phyloP scores from a whole-genome alignment of 2,888 invertebrate genomes.

The Formica aserva region DNA sequence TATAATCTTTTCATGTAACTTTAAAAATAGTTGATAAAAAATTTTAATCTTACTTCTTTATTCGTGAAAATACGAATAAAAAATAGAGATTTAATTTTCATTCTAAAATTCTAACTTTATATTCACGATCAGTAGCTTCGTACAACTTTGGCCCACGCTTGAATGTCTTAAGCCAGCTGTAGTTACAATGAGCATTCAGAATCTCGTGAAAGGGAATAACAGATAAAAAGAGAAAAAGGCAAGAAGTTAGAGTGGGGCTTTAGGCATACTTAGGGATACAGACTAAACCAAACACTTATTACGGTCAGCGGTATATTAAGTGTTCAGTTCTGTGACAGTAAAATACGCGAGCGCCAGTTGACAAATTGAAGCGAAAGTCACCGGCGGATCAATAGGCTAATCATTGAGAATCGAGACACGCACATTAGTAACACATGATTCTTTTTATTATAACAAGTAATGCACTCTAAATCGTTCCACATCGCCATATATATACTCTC shows the following conservation, averaged over 20 bases:
- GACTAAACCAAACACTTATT: slow-evolving; percentile 63
- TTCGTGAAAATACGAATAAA: not conserved
- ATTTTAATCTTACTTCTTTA: not conserved
- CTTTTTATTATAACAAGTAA: slow-evolving; percentile 80
- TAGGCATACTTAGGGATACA: slow-evolving; percentile 25
- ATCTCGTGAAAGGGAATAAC: slow-evolving; percentile 15
- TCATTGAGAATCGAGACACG: slow-evolving; percentile 65
- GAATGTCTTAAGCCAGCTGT: slow-evolving; percentile 45
- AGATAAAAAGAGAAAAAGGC: slow-evolving; percentile 34
- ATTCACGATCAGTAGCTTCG: not conserved
- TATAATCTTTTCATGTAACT: not conserved
- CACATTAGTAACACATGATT: slow-evolving; percentile 76
- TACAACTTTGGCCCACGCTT: slow-evolving; percentile 15
- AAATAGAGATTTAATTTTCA: not conserved
- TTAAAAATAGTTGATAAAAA: not conserved
- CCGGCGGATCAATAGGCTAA: slow-evolving; percentile 70
- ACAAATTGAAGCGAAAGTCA: slow-evolving; percentile 51
- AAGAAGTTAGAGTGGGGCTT: slow-evolving; percentile 22
- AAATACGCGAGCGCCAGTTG: slow-evolving; percentile 57
- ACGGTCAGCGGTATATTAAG: slow-evolving; percentile 66
- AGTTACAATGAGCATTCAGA: slow-evolving; percentile 37
- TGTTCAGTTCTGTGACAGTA: slow-evolving; percentile 61
- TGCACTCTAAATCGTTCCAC: slow-evolving; percentile 67
- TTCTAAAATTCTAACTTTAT: not conserved
- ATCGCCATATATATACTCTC: slow-evolving; percentile 56